Conservation (phyloP, 2,113 vertebrate species). For the Cettia cetti region DNA sequence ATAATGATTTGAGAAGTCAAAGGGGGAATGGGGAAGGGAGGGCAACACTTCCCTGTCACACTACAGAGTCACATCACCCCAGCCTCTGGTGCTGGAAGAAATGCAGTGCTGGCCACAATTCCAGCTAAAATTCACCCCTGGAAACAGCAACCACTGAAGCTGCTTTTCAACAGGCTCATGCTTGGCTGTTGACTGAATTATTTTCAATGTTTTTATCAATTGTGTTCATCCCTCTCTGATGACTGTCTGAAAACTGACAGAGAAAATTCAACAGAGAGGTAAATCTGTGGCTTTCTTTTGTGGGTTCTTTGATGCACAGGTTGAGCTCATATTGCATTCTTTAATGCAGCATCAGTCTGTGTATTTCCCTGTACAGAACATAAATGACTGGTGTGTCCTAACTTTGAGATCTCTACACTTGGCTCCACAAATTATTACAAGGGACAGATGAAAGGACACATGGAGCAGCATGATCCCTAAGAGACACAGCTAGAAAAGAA, state of each 20-base stretch:
- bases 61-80: neutral
- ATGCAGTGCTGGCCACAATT: neutral
- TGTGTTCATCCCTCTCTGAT: neutral
- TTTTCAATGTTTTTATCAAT: neutral
- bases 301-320: neutral
- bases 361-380: neutral
- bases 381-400: neutral
- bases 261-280: neutral
- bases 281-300: neutral
- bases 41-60: neutral
- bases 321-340: neutral
- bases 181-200: neutral
- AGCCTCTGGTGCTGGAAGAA: neutral
- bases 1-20: neutral
- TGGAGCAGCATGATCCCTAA: neutral
- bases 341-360: neutral
- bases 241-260: neutral
- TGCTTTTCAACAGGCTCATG: neutral
- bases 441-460: neutral
- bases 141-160: neutral
- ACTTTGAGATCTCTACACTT: neutral
- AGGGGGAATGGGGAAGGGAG: neutral
- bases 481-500: neutral
- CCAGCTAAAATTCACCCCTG: neutral
- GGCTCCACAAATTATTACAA: neutral